A percentile compares a stretch with the other conserved stretches of the same genome.
Conservation (phyloP, 1,140 invertebrate genomes). For the Octopus bimaculoides region DNA sequence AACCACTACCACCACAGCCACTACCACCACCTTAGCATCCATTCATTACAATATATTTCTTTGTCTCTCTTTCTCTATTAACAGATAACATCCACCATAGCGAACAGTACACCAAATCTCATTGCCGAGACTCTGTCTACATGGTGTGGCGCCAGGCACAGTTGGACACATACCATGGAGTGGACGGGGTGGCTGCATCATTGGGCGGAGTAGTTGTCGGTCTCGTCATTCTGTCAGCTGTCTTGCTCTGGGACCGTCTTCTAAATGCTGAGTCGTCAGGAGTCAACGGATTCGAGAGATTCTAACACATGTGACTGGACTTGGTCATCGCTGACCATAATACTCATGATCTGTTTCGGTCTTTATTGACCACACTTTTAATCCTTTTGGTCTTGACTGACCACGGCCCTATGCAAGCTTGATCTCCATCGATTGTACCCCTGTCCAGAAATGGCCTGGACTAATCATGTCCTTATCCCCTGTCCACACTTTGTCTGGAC, state of each 20-base stretch:
- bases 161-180: not conserved
- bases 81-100: not conserved
- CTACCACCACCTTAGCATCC: too few species aligned
- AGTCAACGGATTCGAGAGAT: conserved; percentile 2
- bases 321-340: too few species aligned
- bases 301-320: not conserved
- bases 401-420: too few species aligned
- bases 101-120: not conserved
- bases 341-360: too few species aligned
- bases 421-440: too few species aligned
- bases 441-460: too few species aligned
- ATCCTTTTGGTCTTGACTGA: too few species aligned
- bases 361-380: too few species aligned
- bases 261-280: not conserved
- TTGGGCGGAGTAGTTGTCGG: not conserved
- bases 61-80: not conserved
- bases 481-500: too few species aligned
- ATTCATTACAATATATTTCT: too few species aligned
- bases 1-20: too few species aligned
- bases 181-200: not conserved
- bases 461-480: too few species aligned
- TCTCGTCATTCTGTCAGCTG: not conserved
- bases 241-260: conserved; percentile 1
- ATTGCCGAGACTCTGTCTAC: not conserved
- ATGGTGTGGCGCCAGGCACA: not conserved